Base-by-base conservation (phyloP, 2,888 invertebrate species). In the Acleris literana region DNA sequence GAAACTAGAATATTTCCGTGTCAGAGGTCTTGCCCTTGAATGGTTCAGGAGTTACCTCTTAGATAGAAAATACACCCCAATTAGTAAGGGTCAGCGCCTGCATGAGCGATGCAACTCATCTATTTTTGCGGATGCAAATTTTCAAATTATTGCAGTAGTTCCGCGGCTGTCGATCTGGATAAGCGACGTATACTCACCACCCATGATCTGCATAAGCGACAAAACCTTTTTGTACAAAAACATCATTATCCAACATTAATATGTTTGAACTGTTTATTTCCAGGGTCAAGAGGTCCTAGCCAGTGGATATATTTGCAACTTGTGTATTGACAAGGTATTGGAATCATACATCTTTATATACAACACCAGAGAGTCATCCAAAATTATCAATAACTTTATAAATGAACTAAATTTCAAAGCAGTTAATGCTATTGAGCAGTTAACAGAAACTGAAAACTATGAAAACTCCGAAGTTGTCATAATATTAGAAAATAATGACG, bases 321-420 rank as follows among this genome's bases (percentile, higher is more conserved):
- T 70, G 9, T 86, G 86, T 43, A 74, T 76, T 16, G 82, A 85
- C 61, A 83, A 81, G 63, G 74, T 76, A 3, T 78, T 84, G 62
- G 81, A 84, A 44, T 73, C 79, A 0, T 86, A 83, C 48, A 69
- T 82, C 3, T 86, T 86, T 56, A 83, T 85, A 22, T 76, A 77
- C 69, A 83, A 83, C 54, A 77, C 81, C 0, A 83, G 80, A 69
- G 77, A 82, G 65, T 54, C 81, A 2, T 79, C 77, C 0, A 76
- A 75, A 69, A 76, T 85, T 6, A 69, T 86, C 0, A 73, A 69
- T 17, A 77, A 73, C 54, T 84, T 81, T 68, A 70, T 84, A 4
- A 73, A 72, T 2, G 84, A 85, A 20, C 69, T 86, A 0, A 69
- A 81, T n/a, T 80, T 78, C 2, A 85, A 83, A 76, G 78, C 80